Evolutionary conservation across 2,888 invertebrate genomes (phyloP).

Genomic region (Chydorus sphaericus): DNA sequence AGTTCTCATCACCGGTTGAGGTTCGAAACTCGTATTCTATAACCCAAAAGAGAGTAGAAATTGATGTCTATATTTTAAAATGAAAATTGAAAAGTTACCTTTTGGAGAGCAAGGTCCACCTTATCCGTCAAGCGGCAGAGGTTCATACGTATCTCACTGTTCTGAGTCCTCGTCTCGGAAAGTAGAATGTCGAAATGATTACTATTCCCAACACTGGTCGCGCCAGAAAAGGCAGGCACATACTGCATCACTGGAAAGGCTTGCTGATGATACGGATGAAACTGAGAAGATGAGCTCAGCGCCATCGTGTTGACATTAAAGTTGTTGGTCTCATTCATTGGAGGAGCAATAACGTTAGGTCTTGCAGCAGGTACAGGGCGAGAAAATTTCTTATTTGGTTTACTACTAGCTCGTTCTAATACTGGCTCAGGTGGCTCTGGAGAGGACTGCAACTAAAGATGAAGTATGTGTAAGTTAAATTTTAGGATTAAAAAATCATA

Average conservation of each 20-base stretch:
- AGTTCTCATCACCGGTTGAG: no score
- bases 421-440: background rate
- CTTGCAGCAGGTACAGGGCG: background rate
- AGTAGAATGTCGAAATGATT: constrained; percentile 39
- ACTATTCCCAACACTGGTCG: background rate
- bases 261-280: no score
- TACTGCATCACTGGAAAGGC: constrained; percentile 1
- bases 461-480: no score
- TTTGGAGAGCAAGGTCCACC: constrained; percentile 43
- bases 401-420: background rate
- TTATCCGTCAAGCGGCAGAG: constrained; percentile 46
- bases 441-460: background rate
- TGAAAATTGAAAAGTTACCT: constrained; percentile 32
- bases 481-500: background rate
- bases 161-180: constrained; percentile 45
- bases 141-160: constrained; percentile 47
- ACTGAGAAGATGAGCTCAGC: no score
- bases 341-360: background rate
- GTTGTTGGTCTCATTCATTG: background rate
- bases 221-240: background rate
- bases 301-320: no score
- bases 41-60: no score
- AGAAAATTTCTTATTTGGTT: background rate
- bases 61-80: no score
- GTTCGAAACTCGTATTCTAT: no score